Evolutionary conservation across 2,888 invertebrate species (phyloP), one percentile per base, ranked within the genome.

Genomic region (Coleophora deauratella): DNA sequence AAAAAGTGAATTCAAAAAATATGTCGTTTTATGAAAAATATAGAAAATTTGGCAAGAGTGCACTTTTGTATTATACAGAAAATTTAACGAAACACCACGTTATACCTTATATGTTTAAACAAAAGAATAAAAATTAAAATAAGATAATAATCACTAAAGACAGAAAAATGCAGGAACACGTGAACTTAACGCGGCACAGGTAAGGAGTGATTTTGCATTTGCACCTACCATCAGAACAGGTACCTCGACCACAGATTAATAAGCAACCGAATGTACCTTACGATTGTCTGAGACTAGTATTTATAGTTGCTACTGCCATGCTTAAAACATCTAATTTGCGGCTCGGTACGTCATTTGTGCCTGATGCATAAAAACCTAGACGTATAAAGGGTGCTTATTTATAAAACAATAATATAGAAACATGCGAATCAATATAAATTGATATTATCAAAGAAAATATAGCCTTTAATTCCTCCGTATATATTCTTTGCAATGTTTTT

Each of bases 281-380:
- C 76, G 77, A 66, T 62, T 53, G 50, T 46, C 43, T 41, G 44
- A 40, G 62, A 51, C 57, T 53, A 50, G 62, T 77, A 70, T 81
- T 66, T 82, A 82, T 79, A 78, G 59, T 55, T 43, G 54, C 48
- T 52, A 53, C 44, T 52, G 51, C n/a, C 53, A 57, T 57, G 55
- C 55, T 62, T 58, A 47, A 60, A 72, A 63, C 71, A 64, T 78
- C 72, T 79, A 77, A 80, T 77, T 75, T 76, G 66, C 61, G 66
- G 66, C 65, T 67, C 54, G 45, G 57, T 62, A 68, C 61, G 70
- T 72, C 71, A 73, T 67, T 59, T 62, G 58, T 62, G 60, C 62
- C 59, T 52, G 59, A 64, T 62, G 70, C 59, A 65, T 66, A 67
- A 72, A 71, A 62, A 60, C 59, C 40, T 49, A 51, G 27, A 36